phyloP scores from a whole-genome alignment of 2,113 vertebrate species.

The Corythornis cristatus region DNA sequence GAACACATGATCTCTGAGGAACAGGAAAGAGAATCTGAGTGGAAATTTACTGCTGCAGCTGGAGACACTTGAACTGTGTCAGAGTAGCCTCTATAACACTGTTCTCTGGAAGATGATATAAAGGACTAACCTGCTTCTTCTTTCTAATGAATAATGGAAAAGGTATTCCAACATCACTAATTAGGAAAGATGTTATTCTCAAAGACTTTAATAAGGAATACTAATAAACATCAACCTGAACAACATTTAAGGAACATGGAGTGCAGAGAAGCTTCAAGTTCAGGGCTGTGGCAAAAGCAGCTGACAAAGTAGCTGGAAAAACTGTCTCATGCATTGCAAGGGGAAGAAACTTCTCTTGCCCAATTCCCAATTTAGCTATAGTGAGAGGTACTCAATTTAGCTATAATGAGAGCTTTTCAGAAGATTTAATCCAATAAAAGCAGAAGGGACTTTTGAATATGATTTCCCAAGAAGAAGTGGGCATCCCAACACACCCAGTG shows the following conservation, averaged over 20 bases:
- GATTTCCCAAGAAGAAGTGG: neutral
- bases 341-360: neutral
- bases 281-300: neutral
- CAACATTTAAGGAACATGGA: neutral
- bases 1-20: neutral
- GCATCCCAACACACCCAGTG: neutral
- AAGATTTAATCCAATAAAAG: neutral
- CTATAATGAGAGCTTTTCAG: neutral
- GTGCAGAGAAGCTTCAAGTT: neutral
- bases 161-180: slow-evolving; percentile 42
- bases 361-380: neutral
- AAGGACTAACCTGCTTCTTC: slow-evolving; percentile 33
- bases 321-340: neutral
- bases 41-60: slow-evolving; percentile 61
- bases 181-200: slow-evolving; percentile 51
- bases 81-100: slow-evolving; percentile 31
- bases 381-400: neutral
- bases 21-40: neutral
- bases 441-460: neutral
- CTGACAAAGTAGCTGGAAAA: neutral
- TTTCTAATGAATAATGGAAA: slow-evolving; percentile 62
- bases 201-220: slow-evolving; percentile 41
- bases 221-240: slow-evolving; percentile 35
- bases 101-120: slow-evolving; percentile 25
- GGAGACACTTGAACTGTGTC: slow-evolving; percentile 33